Base-by-base conservation (phyloP, 2,113 vertebrate species). In the Synchiropus splendidus region DNA sequence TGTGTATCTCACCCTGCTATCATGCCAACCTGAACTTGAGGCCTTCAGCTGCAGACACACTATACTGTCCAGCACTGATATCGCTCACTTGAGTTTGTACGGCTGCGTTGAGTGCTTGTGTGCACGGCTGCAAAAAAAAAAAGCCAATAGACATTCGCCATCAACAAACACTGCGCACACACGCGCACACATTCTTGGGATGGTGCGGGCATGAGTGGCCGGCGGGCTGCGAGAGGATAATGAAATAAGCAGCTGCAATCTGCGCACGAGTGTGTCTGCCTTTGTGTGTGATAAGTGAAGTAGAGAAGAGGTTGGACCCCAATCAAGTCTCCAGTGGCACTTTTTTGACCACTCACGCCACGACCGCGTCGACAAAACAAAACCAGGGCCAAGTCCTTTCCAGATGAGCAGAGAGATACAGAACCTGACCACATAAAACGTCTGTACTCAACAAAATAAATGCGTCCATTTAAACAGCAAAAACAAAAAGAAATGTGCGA, bases 311-410 rank as follows among this genome's bases (percentile, higher is more conserved):
- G 47, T 58, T 58, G 21, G 21, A 27, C 21, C 21, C 45, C 70
- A 70, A 76, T 76, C 73, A 49, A 27, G 57, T 27, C 21, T 27
- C 21, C 21, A 27, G 21, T 54, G 54, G 61, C 47, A 60, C 64
- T 58, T 65, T 38, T 41, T 18, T 2, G 44, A 58, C 61, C 60
- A 27, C 21, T 67, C 61, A 13, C 31, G 42, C 45, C 43, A 36
- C 18, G 1, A 5, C 45, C 43, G 32, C 18, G 1, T 4, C 70
- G 64, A 70, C 65, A 70, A 58, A 77, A 68, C 74, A 77, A 69
- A 72, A 55, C 69, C 14, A 16, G 8, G 21, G 21, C 4, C 34
- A 40, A 14, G 21, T 27, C 37, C 56, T 36, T 52, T 54, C 33
- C 40, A 16, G 40, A 36, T 15, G 53, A 31, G 2, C 58, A 64